Evolutionary conservation across 1,140 invertebrate species (phyloP).

Genomic region (Sitodiplosis mosellana): DNA sequence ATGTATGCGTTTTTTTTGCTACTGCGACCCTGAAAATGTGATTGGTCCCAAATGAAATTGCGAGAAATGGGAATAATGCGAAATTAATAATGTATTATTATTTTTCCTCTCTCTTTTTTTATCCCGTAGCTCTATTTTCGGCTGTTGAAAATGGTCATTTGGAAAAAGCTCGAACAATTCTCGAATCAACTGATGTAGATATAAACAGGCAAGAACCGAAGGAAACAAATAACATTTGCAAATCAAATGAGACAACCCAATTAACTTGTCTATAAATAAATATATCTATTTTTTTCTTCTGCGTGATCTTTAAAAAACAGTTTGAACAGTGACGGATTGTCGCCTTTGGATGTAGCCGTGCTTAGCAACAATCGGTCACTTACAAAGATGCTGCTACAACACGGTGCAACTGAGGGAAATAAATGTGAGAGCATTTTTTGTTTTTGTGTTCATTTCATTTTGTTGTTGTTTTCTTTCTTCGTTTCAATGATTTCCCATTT

Average conservation of each 20-base stretch:
- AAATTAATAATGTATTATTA: not conserved
- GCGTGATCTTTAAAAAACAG: slow-evolving; percentile 29
- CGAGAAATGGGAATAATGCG: not conserved
- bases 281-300: slow-evolving; percentile 4
- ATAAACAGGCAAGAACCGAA: slow-evolving; percentile 60
- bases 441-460: no score
- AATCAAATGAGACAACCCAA: not conserved
- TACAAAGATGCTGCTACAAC: slow-evolving; percentile 69
- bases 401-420: slow-evolving; percentile 74
- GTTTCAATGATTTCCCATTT: not conserved
- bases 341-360: slow-evolving; percentile 77
- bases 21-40: no score
- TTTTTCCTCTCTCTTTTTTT: slow-evolving; percentile 4
- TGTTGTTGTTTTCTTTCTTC: slow-evolving; percentile 1
- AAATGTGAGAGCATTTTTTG: no score
- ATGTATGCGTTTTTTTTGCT: no score
- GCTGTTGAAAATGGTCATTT: slow-evolving; percentile 85
- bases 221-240: not conserved
- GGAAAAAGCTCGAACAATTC: slow-evolving; percentile 72
- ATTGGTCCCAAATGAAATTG: not conserved
- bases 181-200: slow-evolving; percentile 78
- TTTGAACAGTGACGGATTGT: slow-evolving; percentile 73
- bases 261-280: not conserved
- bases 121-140: slow-evolving; percentile 62
- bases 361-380: slow-evolving; percentile 71